Evolutionary conservation across 2,888 invertebrate species (phyloP).

Genomic region (Spisula solida): DNA sequence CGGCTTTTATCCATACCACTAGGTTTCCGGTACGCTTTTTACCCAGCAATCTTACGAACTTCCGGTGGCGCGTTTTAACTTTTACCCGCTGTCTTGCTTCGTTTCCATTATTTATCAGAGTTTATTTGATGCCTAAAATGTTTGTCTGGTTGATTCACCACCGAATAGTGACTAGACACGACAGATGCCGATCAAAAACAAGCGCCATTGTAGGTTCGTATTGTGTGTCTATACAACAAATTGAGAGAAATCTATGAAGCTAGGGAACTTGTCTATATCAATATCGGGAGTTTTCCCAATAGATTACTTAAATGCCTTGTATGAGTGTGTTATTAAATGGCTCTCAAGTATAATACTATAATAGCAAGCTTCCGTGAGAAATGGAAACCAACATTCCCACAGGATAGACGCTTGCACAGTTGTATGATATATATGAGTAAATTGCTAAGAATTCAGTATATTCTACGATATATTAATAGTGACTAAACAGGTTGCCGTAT

Average conservation of each 20-base stretch:
- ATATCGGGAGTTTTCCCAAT: neutral
- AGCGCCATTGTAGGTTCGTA: neutral
- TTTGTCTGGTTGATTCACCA: neutral
- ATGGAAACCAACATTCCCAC: neutral
- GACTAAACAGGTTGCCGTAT: slow-evolving; percentile 2
- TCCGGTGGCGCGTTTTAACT: neutral
- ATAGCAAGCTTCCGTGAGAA: slow-evolving; percentile 25
- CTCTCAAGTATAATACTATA: slow-evolving; percentile 19
- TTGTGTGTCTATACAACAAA: neutral
- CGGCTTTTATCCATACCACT: neutral
- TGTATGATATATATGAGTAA: neutral
- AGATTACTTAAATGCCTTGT: neutral
- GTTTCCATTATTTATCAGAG: neutral
- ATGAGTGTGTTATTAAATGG: neutral
- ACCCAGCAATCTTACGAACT: neutral
- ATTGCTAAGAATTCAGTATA: neutral
- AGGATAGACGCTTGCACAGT: neutral
- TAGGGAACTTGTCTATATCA: neutral
- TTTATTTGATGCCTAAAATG: neutral
- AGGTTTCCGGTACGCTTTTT: neutral
- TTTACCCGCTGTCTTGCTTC: neutral
- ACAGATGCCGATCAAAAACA: neutral
- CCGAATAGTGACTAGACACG: neutral
- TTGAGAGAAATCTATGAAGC: neutral
- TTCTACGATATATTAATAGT: neutral